Base-by-base conservation (phyloP, 1,140 invertebrate genomes). In the Nasonia longicornis region DNA sequence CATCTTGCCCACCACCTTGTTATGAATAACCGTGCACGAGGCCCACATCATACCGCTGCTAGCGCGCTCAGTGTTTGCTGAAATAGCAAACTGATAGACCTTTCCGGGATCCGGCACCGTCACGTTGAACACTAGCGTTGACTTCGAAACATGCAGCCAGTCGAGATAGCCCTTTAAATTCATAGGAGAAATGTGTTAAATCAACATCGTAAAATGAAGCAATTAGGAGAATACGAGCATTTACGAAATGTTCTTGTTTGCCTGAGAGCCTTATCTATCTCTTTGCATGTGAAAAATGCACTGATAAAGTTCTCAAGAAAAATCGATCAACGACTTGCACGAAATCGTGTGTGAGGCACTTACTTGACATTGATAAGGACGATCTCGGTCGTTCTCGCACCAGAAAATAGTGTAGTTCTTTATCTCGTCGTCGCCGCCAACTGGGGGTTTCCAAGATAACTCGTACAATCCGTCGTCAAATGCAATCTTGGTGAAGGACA, bases 1-100 rank as follows among this genome's bases (percentile, higher is more conserved):
- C 84, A 95, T 93, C 90, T 95, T 95, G 63, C 93, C 92, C 12
- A 93, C 91, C 66, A 92, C 92, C 85, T 93, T 93, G 83, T 94
- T 93, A 84, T 94, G 93, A n/a, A 95, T 93, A 63, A 95, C 93
- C 4, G 94, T 95, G 88, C 95, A 96, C 3, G 92, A 92, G 11
- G 95, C 94, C 95, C 95, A 96, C 11, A 94, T 90, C 93, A 96
- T 95, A 0, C 95, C 95, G 87, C 95, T 95, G 83, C 94, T 95
- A 35, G 90, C 89, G 8, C 86, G 88, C 3, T 91, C 86, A 7
- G 92, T 93, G 86, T 96, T 95, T 6, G 94, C 93, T 3, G 95
- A 93, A 83, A 96, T 95, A 14, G 95, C 95, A 90, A 96, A 94
- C 83, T 94, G 93, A 82, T 93, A 93, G 4, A 91, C 90, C 81